Conservation (phyloP, 2,113 vertebrate species). For the Antechinus flavipes region DNA sequence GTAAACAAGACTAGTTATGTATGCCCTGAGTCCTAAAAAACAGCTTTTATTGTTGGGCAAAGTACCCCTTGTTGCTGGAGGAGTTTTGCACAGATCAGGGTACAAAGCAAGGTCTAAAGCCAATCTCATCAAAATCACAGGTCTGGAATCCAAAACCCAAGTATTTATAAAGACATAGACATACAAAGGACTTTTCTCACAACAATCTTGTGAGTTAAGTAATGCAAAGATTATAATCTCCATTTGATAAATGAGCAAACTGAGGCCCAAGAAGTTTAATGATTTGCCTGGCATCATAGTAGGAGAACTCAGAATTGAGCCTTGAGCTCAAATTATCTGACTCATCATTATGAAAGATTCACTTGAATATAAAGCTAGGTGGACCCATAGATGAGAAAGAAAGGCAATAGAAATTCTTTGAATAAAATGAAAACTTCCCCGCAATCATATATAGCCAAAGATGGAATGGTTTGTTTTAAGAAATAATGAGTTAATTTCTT, state of each 20-base stretch:
- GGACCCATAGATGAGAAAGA: not conserved
- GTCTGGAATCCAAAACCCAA: not conserved
- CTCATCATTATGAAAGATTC: not conserved
- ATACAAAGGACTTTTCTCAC: not conserved
- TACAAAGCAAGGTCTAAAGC: no score
- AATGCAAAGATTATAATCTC: not conserved
- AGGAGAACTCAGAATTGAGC: not conserved
- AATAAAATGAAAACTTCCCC: not conserved
- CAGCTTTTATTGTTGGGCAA: no score
- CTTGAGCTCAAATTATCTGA: not conserved
- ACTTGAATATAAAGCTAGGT: not conserved
- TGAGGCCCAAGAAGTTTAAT: not conserved
- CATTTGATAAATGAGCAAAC: not conserved
- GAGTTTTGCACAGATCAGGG: no score
- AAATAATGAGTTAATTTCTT: not conserved
- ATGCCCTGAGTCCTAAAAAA: no score
- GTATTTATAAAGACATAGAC: not conserved
- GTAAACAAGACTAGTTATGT: no score
- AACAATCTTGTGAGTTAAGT: not conserved
- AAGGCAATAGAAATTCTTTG: not conserved
- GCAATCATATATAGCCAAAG: not conserved
- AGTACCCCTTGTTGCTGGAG: no score
- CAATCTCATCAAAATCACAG: not conserved
- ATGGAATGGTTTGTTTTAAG: not conserved
- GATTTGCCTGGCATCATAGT: not conserved